Evolutionary conservation across 2,888 invertebrate genomes (phyloP), one percentile per base, ranked within the genome.

Genomic region (Synanthedon tipuliformis): DNA sequence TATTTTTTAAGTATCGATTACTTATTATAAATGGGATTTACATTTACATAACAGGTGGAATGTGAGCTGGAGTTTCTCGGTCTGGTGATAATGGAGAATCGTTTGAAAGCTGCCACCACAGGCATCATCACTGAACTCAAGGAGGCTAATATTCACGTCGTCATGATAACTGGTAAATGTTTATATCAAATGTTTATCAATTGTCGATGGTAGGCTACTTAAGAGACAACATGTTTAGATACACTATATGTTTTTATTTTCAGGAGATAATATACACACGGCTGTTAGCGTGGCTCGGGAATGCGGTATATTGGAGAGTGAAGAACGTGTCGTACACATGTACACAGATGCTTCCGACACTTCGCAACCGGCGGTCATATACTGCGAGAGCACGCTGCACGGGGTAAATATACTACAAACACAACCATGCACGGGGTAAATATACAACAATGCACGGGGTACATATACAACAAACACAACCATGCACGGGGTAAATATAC

Each of bases 51-150:
- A 56, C 88, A 91, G 66, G 91, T 96, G 41, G 98, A 98, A 79
- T 88, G 88, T 18, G 94, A 95, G 60, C 81, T 97, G 60, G 92
- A 90, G 55, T 95, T 96, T 72, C 81, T 96, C 4, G 97, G 97
- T 0, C 90, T 99, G 60, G 93, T 99, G 11, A 92, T 99, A 8
- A 90, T 99, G 87, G 99, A 99, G 78, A 99, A 99, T 80, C 90
- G 96, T 0, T 83, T 99, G 53, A 99, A 99, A 72, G 92, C 93
- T 0, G 95, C 96, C 65, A 96, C 97, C 0, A 91, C 92, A 0
- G 92, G 92, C 2, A 93, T 96, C 51, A 95, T 99, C 52, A 78
- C 90, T 8, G 91, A 92, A 51, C 83, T 99, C 52, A 93, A 92
- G 60, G 89, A 93, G 10, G 99, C 99, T 0, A 90, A 93, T 63